Conservation (phyloP, 2,888 invertebrate genomes). For the Hecatera dysodea region DNA sequence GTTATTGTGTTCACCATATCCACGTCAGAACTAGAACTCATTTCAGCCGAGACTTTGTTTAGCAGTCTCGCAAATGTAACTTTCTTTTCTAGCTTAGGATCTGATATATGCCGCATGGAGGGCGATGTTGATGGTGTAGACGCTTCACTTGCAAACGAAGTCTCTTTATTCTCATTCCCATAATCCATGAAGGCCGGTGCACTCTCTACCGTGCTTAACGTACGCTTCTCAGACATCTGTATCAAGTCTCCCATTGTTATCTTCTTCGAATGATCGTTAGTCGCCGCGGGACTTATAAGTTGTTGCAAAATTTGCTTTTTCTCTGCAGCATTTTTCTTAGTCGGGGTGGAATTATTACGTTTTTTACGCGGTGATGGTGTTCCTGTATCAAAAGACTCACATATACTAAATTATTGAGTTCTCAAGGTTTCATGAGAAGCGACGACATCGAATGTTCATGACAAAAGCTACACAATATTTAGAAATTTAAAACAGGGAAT, state of each 20-base stretch:
- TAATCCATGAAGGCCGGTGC: conserved; percentile 88
- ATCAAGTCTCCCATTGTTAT: conserved; percentile 94
- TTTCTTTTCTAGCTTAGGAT: conserved; percentile 94
- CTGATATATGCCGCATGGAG: conserved; percentile 90
- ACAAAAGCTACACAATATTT: conserved; percentile 79
- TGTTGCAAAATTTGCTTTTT: conserved; percentile 95
- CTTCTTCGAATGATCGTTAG: conserved; percentile 91
- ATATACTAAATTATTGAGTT: conserved; percentile 58
- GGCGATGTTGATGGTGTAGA: conserved; percentile 90
- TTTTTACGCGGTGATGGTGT: conserved; percentile 95
- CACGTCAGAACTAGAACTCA: conserved; percentile 94
- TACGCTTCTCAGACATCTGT: conserved; percentile 93
- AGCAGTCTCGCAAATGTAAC: conserved; percentile 94
- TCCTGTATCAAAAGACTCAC: conserved; percentile 87
- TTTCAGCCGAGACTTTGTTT: conserved; percentile 94
- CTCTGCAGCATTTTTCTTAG: conserved; percentile 94
- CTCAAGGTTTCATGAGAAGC: conserved; percentile 73
- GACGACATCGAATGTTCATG: conserved; percentile 81
- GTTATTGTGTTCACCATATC: conserved; percentile 91
- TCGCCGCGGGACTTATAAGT: conserved; percentile 93
- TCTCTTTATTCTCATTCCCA: conserved; percentile 90
- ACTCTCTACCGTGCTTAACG: conserved; percentile 86
- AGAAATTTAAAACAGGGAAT: conserved; percentile 66
- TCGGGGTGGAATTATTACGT: conserved; percentile 95
- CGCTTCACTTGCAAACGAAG: conserved; percentile 91